phyloP scores from a whole-genome alignment of 2,797 vertebrate genomes.

The Lagothrix lagotricha region DNA sequence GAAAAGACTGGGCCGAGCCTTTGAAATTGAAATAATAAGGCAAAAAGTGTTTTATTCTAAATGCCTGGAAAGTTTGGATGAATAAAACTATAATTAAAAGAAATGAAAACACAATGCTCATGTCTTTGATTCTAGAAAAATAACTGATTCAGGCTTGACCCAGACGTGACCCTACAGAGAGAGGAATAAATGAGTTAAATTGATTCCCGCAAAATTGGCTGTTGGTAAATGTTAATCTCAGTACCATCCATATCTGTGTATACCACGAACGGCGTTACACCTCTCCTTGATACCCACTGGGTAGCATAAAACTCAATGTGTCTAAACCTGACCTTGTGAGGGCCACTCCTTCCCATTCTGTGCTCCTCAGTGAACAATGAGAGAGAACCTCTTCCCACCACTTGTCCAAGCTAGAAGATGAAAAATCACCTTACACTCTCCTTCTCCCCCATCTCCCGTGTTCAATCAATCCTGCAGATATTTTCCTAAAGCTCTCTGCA shows the following conservation, averaged over 20 bases:
- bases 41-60: constrained; percentile 40
- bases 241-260: rapidly evolving
- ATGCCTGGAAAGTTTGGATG: background rate
- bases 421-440: background rate
- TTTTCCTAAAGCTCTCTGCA: background rate
- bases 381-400: background rate
- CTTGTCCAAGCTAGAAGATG: background rate
- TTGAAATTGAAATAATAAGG: constrained; percentile 46
- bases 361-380: background rate
- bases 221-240: background rate
- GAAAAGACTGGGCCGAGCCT: background rate
- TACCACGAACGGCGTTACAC: background rate
- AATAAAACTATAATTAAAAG: constrained; percentile 41
- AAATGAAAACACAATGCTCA: background rate
- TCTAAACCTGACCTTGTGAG: background rate
- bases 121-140: background rate
- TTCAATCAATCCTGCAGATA: background rate
- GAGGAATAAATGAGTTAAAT: background rate
- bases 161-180: background rate
- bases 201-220: background rate
- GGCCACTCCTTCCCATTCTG: background rate
- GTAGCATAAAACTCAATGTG: background rate
- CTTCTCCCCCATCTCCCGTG: background rate
- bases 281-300: background rate
- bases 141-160: background rate